These are phyloP conservation scores for Cryptus viduatorius DNA, from an alignment of 2,888 invertebrate genomes.

Conservation along the genomic window DNA sequence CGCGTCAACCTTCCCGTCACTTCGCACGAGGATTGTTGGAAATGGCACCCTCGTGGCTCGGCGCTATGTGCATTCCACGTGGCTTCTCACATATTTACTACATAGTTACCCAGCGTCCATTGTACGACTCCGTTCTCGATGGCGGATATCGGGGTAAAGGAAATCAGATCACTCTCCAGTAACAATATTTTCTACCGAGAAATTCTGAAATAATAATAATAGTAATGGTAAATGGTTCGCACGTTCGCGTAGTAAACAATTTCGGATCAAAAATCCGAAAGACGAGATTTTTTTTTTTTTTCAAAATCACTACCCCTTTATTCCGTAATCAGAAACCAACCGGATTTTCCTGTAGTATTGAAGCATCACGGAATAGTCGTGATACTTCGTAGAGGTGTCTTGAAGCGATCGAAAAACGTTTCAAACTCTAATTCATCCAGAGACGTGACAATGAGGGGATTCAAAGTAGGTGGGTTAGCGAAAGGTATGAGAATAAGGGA, in stretches of 20 bases:
- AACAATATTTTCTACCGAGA: background rate
- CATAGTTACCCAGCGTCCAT: background rate
- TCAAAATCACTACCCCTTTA: background rate
- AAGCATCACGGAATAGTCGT: constrained; percentile 40
- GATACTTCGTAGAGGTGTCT: constrained; percentile 14
- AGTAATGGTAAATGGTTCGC: background rate
- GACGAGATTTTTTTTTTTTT: background rate
- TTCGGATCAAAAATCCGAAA: background rate
- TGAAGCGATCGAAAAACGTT: constrained; percentile 15
- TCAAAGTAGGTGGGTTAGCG: constrained; percentile 23
- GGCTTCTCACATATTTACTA: constrained; percentile 24
- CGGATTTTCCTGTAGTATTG: background rate
- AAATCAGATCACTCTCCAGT: background rate
- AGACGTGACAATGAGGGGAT: constrained; percentile 57
- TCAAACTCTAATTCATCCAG: constrained; percentile 53
- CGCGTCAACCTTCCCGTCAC: constrained; percentile 56
- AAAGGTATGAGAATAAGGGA: constrained; percentile 15
- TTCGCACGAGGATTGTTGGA: constrained; percentile 49
- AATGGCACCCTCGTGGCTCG: constrained; percentile 67
- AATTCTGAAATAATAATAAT: background rate
- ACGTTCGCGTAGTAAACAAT: too few relatives aligned
- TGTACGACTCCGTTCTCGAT: background rate
- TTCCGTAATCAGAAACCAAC: constrained; percentile 39
- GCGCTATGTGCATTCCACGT: constrained; percentile 74
- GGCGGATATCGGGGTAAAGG: background rate